A percentile compares a stretch with the other conserved stretches of the same genome.
These are phyloP conservation scores for Ara ararauna DNA, from an alignment of 2,797 vertebrate genomes.

Conservation along the genomic window DNA sequence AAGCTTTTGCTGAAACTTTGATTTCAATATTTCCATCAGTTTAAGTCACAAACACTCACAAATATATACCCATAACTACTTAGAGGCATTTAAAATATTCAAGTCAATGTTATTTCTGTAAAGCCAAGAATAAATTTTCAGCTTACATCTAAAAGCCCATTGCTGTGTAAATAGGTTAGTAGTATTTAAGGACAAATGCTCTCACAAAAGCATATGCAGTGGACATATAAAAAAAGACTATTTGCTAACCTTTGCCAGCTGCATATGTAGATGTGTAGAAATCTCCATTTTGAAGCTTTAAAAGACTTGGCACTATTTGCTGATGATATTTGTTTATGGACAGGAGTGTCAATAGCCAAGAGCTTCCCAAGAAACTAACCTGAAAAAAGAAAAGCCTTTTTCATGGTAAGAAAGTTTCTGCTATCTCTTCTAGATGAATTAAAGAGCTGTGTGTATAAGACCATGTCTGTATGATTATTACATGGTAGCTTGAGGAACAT, in stretches of 20 bases:
- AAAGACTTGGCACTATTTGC: neutral
- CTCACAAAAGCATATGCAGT: neutral
- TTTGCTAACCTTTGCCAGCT: neutral
- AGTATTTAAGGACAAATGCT: neutral
- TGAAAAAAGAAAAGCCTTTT: neutral
- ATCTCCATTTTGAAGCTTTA: neutral
- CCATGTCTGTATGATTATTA: neutral
- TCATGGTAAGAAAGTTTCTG: neutral
- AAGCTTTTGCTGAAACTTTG: neutral
- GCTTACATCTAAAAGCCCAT: neutral
- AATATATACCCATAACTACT: neutral
- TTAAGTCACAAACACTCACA: neutral
- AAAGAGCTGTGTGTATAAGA: neutral
- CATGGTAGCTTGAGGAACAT: neutral
- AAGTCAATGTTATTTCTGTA: neutral
- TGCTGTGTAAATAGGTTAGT: neutral
- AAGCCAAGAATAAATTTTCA: conserved; percentile 9
- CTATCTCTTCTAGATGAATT: neutral
- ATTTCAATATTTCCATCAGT: neutral
- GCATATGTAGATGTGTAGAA: neutral
- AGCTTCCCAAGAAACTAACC: neutral
- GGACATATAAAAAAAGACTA: neutral
- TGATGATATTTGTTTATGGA: neutral
- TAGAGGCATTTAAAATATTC: conserved; percentile 19
- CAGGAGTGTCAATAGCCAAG: neutral